These are phyloP conservation scores for Cepphus grylle DNA, from an alignment of 2,113 vertebrate species.

Conservation along the genomic window DNA sequence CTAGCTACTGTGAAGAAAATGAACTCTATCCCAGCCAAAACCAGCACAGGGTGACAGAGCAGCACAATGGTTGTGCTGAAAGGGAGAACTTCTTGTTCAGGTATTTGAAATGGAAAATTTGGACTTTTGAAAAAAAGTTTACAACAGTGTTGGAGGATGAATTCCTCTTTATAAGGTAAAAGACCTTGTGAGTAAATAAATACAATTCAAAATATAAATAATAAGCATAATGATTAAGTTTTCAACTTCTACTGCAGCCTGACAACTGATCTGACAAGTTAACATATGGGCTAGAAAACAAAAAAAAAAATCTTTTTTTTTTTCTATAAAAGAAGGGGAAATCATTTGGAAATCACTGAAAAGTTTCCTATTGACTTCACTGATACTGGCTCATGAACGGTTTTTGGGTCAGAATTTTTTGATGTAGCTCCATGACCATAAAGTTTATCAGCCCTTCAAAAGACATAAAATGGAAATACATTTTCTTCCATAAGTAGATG, in stretches of 20 bases:
- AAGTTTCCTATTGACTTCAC: neutral
- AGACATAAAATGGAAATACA: neutral
- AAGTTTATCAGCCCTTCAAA: neutral
- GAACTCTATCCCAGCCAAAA: neutral
- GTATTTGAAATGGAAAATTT: slow-evolving; percentile 41
- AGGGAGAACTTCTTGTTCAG: neutral
- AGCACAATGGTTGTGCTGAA: neutral
- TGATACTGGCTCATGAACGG: neutral
- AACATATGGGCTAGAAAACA: neutral
- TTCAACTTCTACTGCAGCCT: neutral
- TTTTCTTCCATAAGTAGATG: neutral
- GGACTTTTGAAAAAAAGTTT: neutral
- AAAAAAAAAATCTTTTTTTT: neutral
- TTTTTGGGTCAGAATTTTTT: neutral
- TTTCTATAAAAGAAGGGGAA: neutral
- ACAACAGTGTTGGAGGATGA: neutral
- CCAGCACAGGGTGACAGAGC: neutral
- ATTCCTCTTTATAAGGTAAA: neutral
- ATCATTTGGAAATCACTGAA: neutral
- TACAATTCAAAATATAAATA: slow-evolving; percentile 9
- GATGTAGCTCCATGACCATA: neutral
- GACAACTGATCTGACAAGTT: slow-evolving; percentile 15
- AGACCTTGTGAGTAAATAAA: neutral
- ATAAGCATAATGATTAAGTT: neutral
- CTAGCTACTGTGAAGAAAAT: neutral